A percentile compares a stretch with the other conserved stretches of the same genome.
Evolutionary conservation across 1,140 invertebrate genomes (phyloP).

Genomic region (Ectropis grisescens): DNA sequence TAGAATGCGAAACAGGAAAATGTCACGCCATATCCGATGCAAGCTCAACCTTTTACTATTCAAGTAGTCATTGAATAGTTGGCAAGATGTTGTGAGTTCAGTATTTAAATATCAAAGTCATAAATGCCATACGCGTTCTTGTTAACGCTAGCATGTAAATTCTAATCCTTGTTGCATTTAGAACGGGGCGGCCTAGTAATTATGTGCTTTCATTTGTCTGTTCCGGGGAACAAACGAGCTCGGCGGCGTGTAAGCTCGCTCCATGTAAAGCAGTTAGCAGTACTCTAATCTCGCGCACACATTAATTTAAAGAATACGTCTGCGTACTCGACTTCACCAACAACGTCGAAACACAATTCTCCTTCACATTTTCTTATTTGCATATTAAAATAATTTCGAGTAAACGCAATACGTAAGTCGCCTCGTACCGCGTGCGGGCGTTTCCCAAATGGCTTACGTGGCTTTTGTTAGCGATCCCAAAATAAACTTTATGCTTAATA

Average conservation of each 20-base stretch:
- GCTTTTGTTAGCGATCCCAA: conserved; percentile 14
- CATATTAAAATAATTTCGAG: conserved; percentile 69
- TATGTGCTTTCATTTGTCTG: conserved; percentile 69
- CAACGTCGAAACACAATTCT: conserved; percentile 62
- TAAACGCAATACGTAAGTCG: conserved; percentile 61
- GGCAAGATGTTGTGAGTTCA: too few species aligned
- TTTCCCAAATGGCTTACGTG: conserved; percentile 23
- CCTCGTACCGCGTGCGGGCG: conserved; percentile 23
- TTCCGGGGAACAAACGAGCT: conserved; percentile 59
- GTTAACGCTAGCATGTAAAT: conserved; percentile 61
- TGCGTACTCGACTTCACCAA: conserved; percentile 52
- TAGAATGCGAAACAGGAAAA: too few species aligned
- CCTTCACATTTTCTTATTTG: conserved; percentile 68
- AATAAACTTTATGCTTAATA: conserved; percentile 25
- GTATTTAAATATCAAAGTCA: conserved; percentile 55
- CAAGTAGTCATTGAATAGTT: too few species aligned
- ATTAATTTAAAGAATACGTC: conserved; percentile 70
- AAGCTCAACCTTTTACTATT: too few species aligned
- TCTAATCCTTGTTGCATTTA: conserved; percentile 65
- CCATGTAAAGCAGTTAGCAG: conserved; percentile 67
- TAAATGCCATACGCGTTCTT: conserved; percentile 63
- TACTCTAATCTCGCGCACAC: conserved; percentile 62
- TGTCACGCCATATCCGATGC: too few species aligned
- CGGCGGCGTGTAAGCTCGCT: conserved; percentile 43
- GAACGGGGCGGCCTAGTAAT: conserved; percentile 64